Evolutionary conservation across 2,113 vertebrate species (phyloP).

Genomic region (Cisticola juncidis): DNA sequence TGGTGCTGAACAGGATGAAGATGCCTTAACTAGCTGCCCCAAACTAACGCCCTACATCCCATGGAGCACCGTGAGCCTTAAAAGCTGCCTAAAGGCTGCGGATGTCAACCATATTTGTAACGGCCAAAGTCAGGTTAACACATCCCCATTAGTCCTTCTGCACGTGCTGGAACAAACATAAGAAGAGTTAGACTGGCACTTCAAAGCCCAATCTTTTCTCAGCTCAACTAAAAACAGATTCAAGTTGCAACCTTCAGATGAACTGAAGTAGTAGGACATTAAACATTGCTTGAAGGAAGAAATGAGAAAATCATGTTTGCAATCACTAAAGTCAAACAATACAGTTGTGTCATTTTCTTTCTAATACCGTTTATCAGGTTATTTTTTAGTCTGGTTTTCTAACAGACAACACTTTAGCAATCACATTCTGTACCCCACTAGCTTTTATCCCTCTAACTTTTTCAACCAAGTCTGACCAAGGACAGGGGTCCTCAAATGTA

Average conservation of each 20-base stretch:
- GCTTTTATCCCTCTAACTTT: background rate
- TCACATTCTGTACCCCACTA: background rate
- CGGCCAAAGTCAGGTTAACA: background rate
- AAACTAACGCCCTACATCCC: background rate
- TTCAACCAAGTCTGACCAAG: background rate
- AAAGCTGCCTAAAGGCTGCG: background rate
- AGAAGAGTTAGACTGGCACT: background rate
- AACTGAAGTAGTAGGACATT: background rate
- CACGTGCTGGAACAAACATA: background rate
- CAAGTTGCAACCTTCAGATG: background rate
- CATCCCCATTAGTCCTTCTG: background rate
- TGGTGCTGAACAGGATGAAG: background rate
- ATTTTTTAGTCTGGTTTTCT: background rate
- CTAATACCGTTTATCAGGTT: background rate
- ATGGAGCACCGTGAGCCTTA: background rate
- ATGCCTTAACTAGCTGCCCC: background rate
- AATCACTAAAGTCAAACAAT: background rate
- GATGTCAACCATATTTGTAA: background rate
- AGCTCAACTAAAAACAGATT: background rate
- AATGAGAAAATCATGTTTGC: constrained; percentile 14
- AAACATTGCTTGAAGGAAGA: background rate
- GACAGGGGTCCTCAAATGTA: background rate
- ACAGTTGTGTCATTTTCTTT: background rate
- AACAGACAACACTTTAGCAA: background rate
- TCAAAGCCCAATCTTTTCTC: background rate